Percentiles rank a stretch among this genome's conserved stretches.
Conservation (phyloP, 2,797 vertebrate genomes). For the Gallinago nigripennis region DNA sequence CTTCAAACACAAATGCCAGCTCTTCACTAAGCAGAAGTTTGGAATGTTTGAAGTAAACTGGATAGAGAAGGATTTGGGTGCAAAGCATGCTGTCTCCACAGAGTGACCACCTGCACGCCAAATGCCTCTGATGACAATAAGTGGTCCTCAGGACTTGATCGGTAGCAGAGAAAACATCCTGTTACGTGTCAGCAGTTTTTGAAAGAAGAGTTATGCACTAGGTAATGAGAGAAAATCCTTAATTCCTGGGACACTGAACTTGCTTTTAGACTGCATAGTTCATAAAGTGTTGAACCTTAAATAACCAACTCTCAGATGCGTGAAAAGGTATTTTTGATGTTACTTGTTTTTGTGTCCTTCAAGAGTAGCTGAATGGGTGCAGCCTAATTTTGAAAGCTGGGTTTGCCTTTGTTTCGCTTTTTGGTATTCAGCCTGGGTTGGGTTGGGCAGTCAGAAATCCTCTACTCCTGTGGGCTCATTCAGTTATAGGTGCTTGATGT, state of each 20-base stretch:
- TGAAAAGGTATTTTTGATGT: not conserved
- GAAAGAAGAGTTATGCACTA: accelerated
- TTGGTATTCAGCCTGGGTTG: accelerated
- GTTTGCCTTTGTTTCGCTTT: not conserved
- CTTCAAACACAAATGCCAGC: not conserved
- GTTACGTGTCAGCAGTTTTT: not conserved
- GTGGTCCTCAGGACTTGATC: accelerated
- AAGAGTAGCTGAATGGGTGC: not conserved
- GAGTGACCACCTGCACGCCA: accelerated
- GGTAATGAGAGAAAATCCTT: not conserved
- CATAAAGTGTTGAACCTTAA: not conserved
- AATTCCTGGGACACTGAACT: not conserved
- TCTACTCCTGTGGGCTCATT: not conserved
- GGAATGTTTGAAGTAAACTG: not conserved
- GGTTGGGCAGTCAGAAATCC: not conserved
- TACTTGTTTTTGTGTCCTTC: not conserved
- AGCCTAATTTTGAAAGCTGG: not conserved
- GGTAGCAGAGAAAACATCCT: not conserved
- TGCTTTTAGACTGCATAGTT: not conserved
- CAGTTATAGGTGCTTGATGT: accelerated
- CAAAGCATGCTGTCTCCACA: accelerated
- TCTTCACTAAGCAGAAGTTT: not conserved
- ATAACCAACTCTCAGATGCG: accelerated
- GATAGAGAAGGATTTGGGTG: not conserved
- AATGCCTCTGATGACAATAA: not conserved